Evolutionary conservation across 2,113 vertebrate species (phyloP).

Genomic region (Leucopternis melanops): DNA sequence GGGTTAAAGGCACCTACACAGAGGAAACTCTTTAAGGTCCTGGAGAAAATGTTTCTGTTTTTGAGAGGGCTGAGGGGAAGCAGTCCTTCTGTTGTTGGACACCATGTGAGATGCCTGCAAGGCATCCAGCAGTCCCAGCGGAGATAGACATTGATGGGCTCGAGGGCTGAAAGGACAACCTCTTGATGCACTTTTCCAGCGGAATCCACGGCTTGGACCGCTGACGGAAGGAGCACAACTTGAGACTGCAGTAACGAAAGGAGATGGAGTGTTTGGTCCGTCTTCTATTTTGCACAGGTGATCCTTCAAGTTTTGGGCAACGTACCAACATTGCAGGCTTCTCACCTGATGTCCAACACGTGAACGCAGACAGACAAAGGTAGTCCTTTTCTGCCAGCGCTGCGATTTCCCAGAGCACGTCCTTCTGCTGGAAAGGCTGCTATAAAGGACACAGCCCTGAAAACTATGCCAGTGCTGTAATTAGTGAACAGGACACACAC

Average conservation of each 20-base stretch:
- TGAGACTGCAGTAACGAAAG: not conserved
- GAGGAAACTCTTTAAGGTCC: not conserved
- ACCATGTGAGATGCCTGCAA: not conserved
- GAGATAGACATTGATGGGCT: not conserved
- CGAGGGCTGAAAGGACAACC: not conserved
- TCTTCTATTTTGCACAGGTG: not conserved
- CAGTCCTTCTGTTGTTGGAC: not conserved
- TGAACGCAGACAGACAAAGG: not conserved
- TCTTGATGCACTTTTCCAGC: not conserved
- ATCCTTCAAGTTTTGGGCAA: not conserved
- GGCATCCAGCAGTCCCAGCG: not conserved
- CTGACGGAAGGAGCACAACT: no score
- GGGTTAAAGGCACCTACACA: not conserved
- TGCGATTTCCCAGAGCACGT: not conserved
- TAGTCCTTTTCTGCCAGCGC: not conserved
- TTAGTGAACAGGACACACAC: not conserved
- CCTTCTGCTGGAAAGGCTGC: not conserved
- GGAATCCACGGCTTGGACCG: not conserved
- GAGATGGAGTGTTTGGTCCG: no score
- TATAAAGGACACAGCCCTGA: not conserved
- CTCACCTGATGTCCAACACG: not conserved
- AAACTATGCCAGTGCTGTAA: not conserved
- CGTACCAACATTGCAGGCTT: rapidly evolving
- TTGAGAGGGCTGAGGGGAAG: not conserved
- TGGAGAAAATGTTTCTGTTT: not conserved